Conservation (phyloP, 2,888 invertebrate species). For the Patella ulyssiponensis region DNA sequence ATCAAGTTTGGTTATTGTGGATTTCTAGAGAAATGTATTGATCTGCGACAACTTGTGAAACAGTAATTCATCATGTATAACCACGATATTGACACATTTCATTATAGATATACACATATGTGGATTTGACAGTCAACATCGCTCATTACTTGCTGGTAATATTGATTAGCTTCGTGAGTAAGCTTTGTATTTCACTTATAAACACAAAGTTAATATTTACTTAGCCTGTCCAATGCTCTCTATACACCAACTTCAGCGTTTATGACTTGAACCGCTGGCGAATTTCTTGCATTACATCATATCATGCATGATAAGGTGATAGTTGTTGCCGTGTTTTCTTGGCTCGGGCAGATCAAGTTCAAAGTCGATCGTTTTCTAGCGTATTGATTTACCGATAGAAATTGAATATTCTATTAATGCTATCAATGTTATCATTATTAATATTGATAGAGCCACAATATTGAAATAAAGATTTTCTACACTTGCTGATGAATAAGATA, state of each 20-base stretch:
- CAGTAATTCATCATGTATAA: constrained; percentile 12
- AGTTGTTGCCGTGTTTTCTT: no score
- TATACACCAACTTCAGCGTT: background rate
- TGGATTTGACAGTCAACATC: constrained; percentile 12
- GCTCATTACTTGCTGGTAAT: constrained; percentile 2
- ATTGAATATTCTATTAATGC: no score
- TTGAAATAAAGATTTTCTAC: no score
- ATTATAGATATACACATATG: constrained; percentile 11
- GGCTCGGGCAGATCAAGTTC: no score
- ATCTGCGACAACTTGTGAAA: constrained; percentile 2
- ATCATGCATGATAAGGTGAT: background rate
- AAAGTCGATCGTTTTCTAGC: no score
- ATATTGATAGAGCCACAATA: no score
- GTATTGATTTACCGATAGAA: no score
- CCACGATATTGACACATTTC: constrained; percentile 7
- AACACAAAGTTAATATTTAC: constrained; percentile 11
- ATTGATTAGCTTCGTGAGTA: background rate
- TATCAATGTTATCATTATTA: no score
- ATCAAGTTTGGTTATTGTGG: constrained; percentile 1
- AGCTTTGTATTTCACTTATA: constrained; percentile 5
- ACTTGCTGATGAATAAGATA: no score
- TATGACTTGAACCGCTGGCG: constrained; percentile 1
- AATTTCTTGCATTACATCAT: constrained; percentile 6
- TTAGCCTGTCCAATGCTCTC: background rate
- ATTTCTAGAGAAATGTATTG: constrained; percentile 8